Evolutionary conservation across 2,113 vertebrate genomes (phyloP).

Genomic region (Phrynosoma blainvillii): DNA sequence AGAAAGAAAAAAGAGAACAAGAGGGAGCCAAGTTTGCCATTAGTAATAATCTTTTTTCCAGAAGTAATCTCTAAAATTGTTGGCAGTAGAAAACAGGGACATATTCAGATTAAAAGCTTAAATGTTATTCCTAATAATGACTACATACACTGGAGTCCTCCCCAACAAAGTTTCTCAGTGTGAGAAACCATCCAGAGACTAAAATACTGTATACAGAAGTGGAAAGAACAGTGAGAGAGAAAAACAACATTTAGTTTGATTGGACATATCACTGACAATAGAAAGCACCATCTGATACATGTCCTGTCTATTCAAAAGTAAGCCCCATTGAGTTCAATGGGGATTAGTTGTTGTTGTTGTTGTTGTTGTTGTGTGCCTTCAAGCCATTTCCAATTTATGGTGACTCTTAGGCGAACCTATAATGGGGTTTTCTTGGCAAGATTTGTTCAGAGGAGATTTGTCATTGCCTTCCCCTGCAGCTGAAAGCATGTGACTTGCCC

Average conservation of each 20-base stretch:
- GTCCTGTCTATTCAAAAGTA: background rate
- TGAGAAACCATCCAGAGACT: constrained; percentile 16
- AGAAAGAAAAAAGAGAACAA: constrained; percentile 34
- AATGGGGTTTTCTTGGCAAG: too few species aligned
- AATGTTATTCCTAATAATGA: constrained; percentile 34
- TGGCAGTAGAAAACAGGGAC: constrained; percentile 47
- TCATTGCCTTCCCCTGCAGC: too few species aligned
- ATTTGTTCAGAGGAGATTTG: too few species aligned
- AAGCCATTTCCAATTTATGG: too few species aligned
- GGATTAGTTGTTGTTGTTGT: background rate
- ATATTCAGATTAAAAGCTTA: constrained; percentile 36
- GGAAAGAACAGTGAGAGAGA: constrained; percentile 1
- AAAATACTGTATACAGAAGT: background rate
- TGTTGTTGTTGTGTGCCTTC: too few species aligned
- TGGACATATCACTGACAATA: constrained; percentile 50
- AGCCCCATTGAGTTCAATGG: background rate
- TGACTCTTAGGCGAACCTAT: too few species aligned
- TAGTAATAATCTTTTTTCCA: constrained; percentile 55
- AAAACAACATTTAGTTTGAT: constrained; percentile 12
- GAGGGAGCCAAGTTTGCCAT: constrained; percentile 55
- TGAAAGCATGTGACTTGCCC: too few species aligned
- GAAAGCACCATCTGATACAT: background rate
- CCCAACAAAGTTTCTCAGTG: constrained; percentile 12
- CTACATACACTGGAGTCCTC: background rate
- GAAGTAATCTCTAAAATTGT: constrained; percentile 56